phyloP scores from a whole-genome alignment of 1,140 invertebrate species.

The Prorops nasuta region DNA sequence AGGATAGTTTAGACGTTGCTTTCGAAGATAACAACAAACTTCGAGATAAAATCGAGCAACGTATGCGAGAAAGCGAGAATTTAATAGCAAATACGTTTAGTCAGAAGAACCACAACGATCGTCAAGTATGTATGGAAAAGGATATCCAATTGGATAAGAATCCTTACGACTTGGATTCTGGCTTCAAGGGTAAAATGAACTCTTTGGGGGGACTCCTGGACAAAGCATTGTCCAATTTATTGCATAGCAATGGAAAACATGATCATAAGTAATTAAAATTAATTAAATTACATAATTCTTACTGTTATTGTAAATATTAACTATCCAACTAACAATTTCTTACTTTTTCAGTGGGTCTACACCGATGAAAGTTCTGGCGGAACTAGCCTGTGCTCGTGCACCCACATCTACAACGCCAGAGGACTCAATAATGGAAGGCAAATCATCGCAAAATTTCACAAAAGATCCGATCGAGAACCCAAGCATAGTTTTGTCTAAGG shows the following conservation, averaged over 20 bases:
- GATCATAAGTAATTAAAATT: conserved; percentile 54
- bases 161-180: conserved; percentile 13
- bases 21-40: conserved; percentile 55
- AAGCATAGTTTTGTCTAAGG: conserved; percentile 12
- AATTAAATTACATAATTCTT: too few relatives aligned
- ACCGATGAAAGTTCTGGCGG: conserved; percentile 53
- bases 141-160: not conserved
- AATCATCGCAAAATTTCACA: conserved; percentile 9
- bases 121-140: too few relatives aligned
- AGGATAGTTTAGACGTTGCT: conserved; percentile 52
- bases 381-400: conserved; percentile 50
- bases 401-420: conserved; percentile 35
- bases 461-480: not conserved
- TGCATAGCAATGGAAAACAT: conserved; percentile 49
- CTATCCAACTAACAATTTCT: not conserved
- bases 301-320: conserved; percentile 2
- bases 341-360: conserved; percentile 43
- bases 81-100: conserved; percentile 47
- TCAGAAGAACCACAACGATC: conserved; percentile 26
- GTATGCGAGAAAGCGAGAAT: conserved; percentile 52
- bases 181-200: conserved; percentile 41
- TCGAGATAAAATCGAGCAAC: conserved; percentile 52
- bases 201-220: conserved; percentile 45
- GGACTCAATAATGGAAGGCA: not conserved
- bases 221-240: conserved; percentile 49